These are phyloP conservation scores for Chaetophractus vellerosus DNA, from an alignment of 2,797 vertebrate genomes.

Conservation along the genomic window DNA sequence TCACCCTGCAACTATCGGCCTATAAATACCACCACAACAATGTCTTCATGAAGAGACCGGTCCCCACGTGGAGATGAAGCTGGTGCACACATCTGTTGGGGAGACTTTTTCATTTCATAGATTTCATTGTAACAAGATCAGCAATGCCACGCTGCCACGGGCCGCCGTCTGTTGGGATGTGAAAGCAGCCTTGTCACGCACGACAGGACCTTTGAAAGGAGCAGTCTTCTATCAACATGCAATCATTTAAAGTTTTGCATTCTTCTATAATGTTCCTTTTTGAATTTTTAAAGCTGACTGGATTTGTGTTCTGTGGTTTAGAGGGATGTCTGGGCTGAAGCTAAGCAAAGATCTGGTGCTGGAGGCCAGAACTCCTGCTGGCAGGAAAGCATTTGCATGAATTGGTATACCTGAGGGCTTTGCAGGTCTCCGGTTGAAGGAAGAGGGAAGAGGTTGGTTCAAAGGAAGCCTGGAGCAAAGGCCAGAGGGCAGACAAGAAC, in stretches of 20 bases:
- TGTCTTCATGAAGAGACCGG: conserved; percentile 50
- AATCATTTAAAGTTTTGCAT: neutral
- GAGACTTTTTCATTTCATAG: conserved; percentile 73
- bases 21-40: conserved; percentile 67
- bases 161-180: conserved; percentile 68
- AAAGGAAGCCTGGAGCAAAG: neutral
- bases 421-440: neutral
- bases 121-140: conserved; percentile 71
- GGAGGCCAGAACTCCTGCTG: neutral
- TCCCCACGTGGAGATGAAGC: neutral
- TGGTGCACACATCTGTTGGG: conserved; percentile 66
- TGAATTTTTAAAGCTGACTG: neutral
- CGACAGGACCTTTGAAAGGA: conserved; percentile 34
- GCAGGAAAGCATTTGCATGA: neutral
- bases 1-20: conserved; percentile 58
- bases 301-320: neutral
- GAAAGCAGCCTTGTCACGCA: conserved; percentile 7
- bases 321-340: neutral
- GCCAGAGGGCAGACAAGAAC: neutral
- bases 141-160: neutral
- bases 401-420: neutral
- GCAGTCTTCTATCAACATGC: neutral
- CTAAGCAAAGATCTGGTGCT: neutral
- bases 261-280: neutral
- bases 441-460: neutral